These are phyloP conservation scores for Cenopis cana DNA, from an alignment of 2,888 invertebrate species.

Conservation along the genomic window DNA sequence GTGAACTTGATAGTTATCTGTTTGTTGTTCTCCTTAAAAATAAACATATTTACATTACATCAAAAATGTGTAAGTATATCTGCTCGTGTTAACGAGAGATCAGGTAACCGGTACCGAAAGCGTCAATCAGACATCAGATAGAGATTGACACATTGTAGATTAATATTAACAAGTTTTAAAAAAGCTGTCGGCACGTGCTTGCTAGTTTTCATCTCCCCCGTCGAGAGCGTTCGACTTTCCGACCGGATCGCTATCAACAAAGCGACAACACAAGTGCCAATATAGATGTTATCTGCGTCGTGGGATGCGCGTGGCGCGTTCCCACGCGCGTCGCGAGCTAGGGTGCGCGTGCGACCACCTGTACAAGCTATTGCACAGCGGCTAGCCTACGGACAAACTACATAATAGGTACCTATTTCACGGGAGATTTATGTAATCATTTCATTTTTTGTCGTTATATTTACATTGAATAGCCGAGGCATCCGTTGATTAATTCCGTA, in stretches of 20 bases:
- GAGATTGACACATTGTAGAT: conserved; percentile 36
- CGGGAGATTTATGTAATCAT: background rate
- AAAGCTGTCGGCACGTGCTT: conserved; percentile 52
- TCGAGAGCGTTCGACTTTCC: conserved; percentile 52
- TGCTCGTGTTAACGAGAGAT: background rate
- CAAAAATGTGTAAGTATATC: no score
- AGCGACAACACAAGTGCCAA: conserved; percentile 66
- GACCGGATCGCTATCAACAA: conserved; percentile 58
- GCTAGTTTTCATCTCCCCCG: conserved; percentile 55
- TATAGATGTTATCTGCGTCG: conserved; percentile 62
- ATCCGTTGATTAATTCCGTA: no score
- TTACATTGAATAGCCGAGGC: no score
- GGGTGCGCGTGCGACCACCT: conserved; percentile 50
- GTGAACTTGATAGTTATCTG: no score
- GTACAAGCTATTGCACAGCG: background rate
- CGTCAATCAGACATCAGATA: conserved; percentile 4
- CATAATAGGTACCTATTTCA: background rate
- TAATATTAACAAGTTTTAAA: conserved; percentile 32
- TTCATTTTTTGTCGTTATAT: no score
- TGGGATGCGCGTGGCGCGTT: conserved; percentile 56
- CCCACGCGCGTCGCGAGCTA: conserved; percentile 60
- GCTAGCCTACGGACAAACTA: conserved; percentile 1
- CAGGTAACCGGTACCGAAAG: background rate
- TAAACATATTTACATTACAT: no score
- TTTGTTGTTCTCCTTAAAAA: no score